Evolutionary conservation across 2,888 invertebrate genomes (phyloP).

Genomic region (Tinea trinotella): DNA sequence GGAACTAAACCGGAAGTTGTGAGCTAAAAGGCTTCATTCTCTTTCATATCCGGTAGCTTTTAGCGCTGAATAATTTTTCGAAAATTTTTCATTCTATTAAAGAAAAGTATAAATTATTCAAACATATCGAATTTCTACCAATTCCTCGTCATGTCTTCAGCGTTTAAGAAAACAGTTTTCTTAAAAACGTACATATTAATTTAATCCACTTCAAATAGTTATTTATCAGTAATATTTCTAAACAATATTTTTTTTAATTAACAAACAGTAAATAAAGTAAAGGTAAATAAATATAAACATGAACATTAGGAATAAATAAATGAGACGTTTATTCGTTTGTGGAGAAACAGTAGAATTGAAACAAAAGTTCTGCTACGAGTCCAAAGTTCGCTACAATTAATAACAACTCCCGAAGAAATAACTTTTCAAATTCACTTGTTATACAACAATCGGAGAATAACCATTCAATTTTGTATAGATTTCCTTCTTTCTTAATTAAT

Average conservation of each 20-base stretch:
- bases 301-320: conserved; percentile 1
- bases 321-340: not conserved
- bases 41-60: conserved; percentile 44
- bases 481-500: too few species aligned
- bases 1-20: conserved; percentile 29
- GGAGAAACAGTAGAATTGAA: not conserved
- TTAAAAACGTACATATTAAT: too few species aligned
- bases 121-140: too few species aligned
- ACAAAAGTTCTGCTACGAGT: not conserved
- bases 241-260: not conserved
- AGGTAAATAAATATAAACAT: not conserved
- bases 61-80: conserved; percentile 32
- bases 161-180: too few species aligned
- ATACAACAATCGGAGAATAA: not conserved
- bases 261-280: not conserved
- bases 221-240: too few species aligned
- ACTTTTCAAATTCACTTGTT: not conserved
- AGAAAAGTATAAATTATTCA: too few species aligned
- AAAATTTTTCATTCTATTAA: too few species aligned
- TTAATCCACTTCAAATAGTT: too few species aligned
- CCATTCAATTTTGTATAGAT: too few species aligned
- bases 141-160: too few species aligned
- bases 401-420: not conserved
- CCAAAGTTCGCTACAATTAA: not conserved
- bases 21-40: conserved; percentile 35